A percentile compares a stretch with the other conserved stretches of the same genome.
phyloP scores from a whole-genome alignment of 2,888 invertebrate species.

The Pyrochroa serraticornis region DNA sequence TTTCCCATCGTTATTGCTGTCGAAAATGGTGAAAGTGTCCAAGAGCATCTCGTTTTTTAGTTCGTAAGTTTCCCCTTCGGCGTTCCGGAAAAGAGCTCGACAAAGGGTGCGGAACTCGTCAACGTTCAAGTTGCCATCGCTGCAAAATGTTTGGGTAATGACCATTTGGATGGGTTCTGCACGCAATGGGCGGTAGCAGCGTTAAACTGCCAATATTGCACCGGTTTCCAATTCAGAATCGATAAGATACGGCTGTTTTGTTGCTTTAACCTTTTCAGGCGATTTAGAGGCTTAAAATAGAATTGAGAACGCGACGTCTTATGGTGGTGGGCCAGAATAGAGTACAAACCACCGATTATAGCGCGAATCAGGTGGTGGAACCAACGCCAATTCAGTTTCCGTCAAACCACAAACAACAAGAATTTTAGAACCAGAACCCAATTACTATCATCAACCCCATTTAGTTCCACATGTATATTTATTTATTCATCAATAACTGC shows the following conservation, averaged over 20 bases:
- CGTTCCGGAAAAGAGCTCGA: slow-evolving; percentile 82
- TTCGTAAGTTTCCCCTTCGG: slow-evolving; percentile 81
- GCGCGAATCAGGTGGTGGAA: no score
- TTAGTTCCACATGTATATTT: no score
- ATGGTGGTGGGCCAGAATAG: no score
- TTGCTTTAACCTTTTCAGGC: slow-evolving; percentile 26
- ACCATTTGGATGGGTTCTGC: background rate
- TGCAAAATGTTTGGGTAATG: slow-evolving; percentile 30
- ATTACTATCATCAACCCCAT: no score
- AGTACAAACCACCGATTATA: no score
- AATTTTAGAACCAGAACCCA: no score
- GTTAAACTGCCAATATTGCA: slow-evolving; percentile 11
- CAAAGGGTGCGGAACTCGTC: slow-evolving; percentile 81
- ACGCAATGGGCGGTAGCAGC: slow-evolving; percentile 3
- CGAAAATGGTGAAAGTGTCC: slow-evolving; percentile 81
- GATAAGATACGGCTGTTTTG: slow-evolving; percentile 26
- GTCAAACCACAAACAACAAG: no score
- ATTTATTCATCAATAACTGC: no score
- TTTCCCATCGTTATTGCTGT: slow-evolving; percentile 73
- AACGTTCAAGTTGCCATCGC: slow-evolving; percentile 76
- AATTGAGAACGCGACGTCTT: background rate
- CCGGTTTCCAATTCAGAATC: slow-evolving; percentile 14
- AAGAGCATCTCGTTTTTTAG: slow-evolving; percentile 70
- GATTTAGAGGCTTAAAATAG: slow-evolving; percentile 23
- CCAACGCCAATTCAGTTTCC: no score